Base-by-base conservation (phyloP, 2,113 vertebrate species). In the Candoia aspera region DNA sequence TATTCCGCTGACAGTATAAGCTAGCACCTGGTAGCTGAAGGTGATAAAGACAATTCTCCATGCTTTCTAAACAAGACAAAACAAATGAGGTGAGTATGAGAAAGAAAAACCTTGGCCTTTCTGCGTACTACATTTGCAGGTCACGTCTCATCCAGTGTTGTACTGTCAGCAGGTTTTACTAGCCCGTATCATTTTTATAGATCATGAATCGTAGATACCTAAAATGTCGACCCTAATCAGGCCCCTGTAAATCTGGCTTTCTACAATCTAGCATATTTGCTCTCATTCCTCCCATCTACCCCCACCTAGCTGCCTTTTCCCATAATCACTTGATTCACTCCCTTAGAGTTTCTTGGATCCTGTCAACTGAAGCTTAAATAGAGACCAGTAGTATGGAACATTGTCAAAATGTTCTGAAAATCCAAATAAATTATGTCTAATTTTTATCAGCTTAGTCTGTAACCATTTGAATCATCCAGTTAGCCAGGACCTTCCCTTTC, bases 111-210 rank as follows among this genome's bases (percentile, higher is more conserved):
- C 90, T 92, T 93, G 92, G 95, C 92, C 96, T 95, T 94, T 96
- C 95, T 91, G 89, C 90, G 93, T 85, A 95, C 95, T 94, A 96
- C 2, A 2, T 95, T 54, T 95, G 88, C 94, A 93, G 93, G 95
- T 95, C 96, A 95, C 0, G 0, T 92, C 93, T 97, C 93, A 84
- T 94, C 95, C 95, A 93, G 94, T 95, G 93, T 85, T 94, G 90
- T 95, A 90, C 95, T 96, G 96, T 97, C 96, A 97, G 96, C 9
- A 3, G 94, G 92, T 96, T 96, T 96, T 96, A 97, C 95, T 95
- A 96, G 94, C 86, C 95, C 96, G 95, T 96, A 97, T 96, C 95
- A 95, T 97, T 97, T 96, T 97, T 96, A 97, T 96, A 96, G 96
- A 96, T 97, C 95, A 93, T 93, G 96, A 97, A 97, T 95, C 92